Evolutionary conservation across 2,113 vertebrate genomes (phyloP).

Genomic region (Pelmatolapia mariae): DNA sequence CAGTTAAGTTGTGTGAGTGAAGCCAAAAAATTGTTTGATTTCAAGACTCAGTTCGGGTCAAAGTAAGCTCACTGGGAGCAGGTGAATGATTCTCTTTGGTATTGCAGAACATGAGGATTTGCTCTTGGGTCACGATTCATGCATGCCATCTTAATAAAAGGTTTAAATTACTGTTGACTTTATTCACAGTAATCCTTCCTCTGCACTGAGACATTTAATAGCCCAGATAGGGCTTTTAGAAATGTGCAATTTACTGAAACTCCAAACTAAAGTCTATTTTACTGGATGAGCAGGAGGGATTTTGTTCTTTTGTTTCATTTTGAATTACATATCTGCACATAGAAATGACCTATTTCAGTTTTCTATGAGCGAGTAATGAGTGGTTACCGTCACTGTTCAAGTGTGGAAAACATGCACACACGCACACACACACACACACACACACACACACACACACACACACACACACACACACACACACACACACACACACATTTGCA

Average conservation of each 20-base stretch:
- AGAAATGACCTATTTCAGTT: background rate
- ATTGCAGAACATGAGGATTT: background rate
- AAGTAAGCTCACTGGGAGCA: slow-evolving; percentile 19
- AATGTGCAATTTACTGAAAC: background rate
- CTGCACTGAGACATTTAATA: background rate
- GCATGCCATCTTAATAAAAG: background rate
- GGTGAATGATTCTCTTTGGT: slow-evolving; percentile 14
- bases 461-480: background rate
- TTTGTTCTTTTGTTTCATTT: background rate
- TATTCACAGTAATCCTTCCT: background rate
- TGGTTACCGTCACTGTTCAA: background rate
- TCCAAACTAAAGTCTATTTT: background rate
- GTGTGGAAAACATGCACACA: background rate
- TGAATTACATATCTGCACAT: background rate
- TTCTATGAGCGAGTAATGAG: background rate
- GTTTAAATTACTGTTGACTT: background rate
- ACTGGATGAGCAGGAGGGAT: background rate
- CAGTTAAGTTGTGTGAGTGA: background rate
- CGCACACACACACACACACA: background rate
- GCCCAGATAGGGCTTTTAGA: background rate
- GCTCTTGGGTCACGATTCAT: background rate
- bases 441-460: background rate
- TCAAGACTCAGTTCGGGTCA: background rate
- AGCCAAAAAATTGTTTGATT: background rate
- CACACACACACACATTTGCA: background rate